phyloP scores from a whole-genome alignment of 1,140 invertebrate species.

The Drosophila ohnishii region DNA sequence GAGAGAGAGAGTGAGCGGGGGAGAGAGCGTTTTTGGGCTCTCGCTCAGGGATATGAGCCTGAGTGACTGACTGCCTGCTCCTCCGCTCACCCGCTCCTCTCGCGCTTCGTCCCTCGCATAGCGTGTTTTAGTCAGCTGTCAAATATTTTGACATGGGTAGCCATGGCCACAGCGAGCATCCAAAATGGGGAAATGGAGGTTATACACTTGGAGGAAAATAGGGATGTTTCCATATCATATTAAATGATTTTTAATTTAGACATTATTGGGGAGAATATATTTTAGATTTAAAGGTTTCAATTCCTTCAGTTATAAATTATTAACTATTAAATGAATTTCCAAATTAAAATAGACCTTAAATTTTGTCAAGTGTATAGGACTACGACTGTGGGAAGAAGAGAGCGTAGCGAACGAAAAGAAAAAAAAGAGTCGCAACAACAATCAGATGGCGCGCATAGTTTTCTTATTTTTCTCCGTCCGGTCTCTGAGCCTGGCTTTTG shows the following conservation, averaged over 20 bases:
- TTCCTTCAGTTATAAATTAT: no score
- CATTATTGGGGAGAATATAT: neutral
- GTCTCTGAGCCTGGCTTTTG: constrained; percentile 43
- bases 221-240: no score
- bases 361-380: constrained; percentile 19
- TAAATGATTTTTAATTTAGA: no score
- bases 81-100: constrained; percentile 26
- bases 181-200: constrained; percentile 48
- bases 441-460: constrained; percentile 46
- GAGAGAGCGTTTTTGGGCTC: constrained; percentile 41
- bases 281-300: neutral
- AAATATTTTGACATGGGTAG: constrained; percentile 83
- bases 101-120: constrained; percentile 52
- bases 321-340: neutral
- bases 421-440: constrained; percentile 29
- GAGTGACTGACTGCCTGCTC: constrained; percentile 42
- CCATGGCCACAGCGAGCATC: constrained; percentile 69
- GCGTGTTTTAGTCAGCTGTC: constrained; percentile 83
- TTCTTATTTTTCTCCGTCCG: constrained; percentile 9
- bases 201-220: constrained; percentile 1
- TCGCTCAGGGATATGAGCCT: constrained; percentile 62
- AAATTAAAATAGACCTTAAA: neutral
- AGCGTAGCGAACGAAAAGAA: constrained; percentile 22
- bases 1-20: constrained; percentile 6
- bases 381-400: constrained; percentile 60